Evolutionary conservation across 2,888 invertebrate species (phyloP).

Genomic region (Trichogramma dendrolimi): DNA sequence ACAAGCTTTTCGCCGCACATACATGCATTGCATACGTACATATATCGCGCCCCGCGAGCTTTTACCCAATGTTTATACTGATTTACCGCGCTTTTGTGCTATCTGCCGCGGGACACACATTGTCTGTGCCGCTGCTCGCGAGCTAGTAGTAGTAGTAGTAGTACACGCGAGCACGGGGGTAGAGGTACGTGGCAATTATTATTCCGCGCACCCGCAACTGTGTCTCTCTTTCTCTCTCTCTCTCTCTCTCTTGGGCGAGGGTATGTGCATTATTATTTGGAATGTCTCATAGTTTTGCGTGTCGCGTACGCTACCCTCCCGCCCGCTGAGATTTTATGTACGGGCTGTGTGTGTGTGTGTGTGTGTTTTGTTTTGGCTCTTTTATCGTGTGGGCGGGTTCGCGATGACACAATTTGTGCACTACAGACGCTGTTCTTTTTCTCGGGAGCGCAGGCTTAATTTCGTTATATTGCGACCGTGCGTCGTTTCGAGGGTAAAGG

Average conservation of each 20-base stretch:
- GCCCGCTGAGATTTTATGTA: not conserved
- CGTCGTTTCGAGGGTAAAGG: no score
- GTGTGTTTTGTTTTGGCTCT: no score
- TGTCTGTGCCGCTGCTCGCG: slow-evolving; percentile 34
- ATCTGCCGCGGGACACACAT: slow-evolving; percentile 49
- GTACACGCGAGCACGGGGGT: no score
- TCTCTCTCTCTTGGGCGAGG: no score
- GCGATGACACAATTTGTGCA: not conserved
- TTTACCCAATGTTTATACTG: slow-evolving; percentile 51
- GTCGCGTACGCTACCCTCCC: not conserved
- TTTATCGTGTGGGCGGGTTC: not conserved
- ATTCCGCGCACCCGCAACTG: slow-evolving; percentile 38
- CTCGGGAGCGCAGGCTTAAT: no score
- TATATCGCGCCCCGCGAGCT: slow-evolving; percentile 33
- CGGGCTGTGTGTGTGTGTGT: not conserved
- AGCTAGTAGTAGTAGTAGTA: no score
- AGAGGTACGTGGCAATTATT: slow-evolving; percentile 42
- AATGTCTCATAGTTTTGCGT: no score
- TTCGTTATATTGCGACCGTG: no score
- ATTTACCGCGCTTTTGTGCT: slow-evolving; percentile 50
- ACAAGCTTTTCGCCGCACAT: no score
- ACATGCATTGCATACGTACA: no score
- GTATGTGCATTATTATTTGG: no score
- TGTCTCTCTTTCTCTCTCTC: not conserved
- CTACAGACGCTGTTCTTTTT: no score